Evolutionary conservation across 1,140 invertebrate genomes (phyloP), one percentile per base, ranked within the genome.

Genomic region (Drosophila nebulosa): DNA sequence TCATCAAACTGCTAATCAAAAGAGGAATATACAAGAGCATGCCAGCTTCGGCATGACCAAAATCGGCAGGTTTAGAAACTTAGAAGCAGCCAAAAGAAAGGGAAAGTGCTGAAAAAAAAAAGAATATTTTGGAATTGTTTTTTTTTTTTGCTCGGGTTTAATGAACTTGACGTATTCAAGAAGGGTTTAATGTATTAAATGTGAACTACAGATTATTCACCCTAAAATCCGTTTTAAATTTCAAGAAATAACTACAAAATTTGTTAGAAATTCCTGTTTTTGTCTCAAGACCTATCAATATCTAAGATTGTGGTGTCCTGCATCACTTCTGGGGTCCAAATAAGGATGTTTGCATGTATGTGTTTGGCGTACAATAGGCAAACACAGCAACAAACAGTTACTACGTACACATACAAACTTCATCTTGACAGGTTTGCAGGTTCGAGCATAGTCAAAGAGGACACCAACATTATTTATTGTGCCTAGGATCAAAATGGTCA

Each of bases 401-500:
- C 26, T 55, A n/a, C n/a, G 39, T 21, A 21, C 18, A 16, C 21
- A 46, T 46, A 21, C 52, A 26, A 55, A 55, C 24, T 55, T 55
- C 52, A 55, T 55, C 27, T 55, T 55, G 52, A 30, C 52, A 55
- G 52, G 52, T 55, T 55, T 55, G 52, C 52, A 10, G 52, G 16
- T 22, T 30, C n/a, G 52, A 55, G 26, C 26, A 26, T 16, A 55
- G 24, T 30, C 52, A 30, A 55, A 46, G 39, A 46, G 52, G 24
- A 55, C 52, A 55, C 27, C 24, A 16, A 55, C 52, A 55, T 55
- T 55, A 55, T 55, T 55, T 55, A 55, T 55, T 26, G 52, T 30
- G 52, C 30, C 52, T 55, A 55, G 52, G 52, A 30, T 55, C 52
- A 55, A 55, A 55, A 30, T 55, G 52, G 52, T 30, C 52, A 55